Percentiles rank a stretch among this genome's conserved stretches.
phyloP scores from a whole-genome alignment of 2,113 vertebrate genomes.

The Pholis gunnellus region DNA sequence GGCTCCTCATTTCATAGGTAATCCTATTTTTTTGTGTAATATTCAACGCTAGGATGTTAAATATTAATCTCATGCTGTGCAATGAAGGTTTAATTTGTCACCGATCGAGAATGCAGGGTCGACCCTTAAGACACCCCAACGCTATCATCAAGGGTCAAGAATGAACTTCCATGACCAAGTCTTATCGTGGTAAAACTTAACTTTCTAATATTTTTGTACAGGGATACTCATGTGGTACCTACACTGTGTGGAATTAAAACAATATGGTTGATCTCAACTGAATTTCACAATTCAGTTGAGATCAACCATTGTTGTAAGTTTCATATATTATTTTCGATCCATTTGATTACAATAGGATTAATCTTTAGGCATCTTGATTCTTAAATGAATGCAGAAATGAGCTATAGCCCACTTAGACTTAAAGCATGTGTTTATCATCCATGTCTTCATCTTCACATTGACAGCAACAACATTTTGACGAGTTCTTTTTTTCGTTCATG shows the following conservation, averaged over 20 bases:
- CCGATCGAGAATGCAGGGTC: neutral
- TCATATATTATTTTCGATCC: neutral
- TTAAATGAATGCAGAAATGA: neutral
- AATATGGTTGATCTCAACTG: too few relatives aligned
- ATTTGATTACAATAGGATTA: neutral
- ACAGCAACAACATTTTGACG: neutral
- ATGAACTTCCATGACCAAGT: neutral
- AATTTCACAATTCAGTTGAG: neutral
- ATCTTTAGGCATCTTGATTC: neutral
- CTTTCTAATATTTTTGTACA: too few relatives aligned
- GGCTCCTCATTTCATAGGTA: neutral
- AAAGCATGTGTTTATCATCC: neutral
- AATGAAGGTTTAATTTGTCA: neutral
- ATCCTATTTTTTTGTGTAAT: too few relatives aligned
- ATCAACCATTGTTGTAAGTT: neutral
- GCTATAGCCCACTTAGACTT: neutral
- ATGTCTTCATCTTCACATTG: neutral
- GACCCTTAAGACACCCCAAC: too few relatives aligned
- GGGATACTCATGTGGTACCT: too few relatives aligned
- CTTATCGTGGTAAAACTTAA: neutral
- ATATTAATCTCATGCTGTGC: neutral
- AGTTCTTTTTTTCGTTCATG: neutral
- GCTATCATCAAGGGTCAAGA: neutral
- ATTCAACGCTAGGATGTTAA: neutral
- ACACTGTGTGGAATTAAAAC: neutral